Evolutionary conservation across 2,113 vertebrate species (phyloP).

Genomic region (Petrocephalus zakoni): DNA sequence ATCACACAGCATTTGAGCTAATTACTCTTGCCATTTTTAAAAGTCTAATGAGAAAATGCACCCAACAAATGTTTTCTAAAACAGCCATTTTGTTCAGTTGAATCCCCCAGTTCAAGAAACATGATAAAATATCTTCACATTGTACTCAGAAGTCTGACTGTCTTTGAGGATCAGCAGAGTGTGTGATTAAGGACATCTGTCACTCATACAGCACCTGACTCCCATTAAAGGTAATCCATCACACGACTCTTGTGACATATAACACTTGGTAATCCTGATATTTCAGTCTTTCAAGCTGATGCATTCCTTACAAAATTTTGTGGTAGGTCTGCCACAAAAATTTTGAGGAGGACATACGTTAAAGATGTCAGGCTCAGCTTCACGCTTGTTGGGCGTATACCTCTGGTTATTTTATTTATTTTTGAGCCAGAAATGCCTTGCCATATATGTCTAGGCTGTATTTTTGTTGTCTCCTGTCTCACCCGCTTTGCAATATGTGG

Average conservation of each 20-base stretch:
- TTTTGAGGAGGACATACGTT: not conserved
- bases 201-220: not conserved
- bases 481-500: not conserved
- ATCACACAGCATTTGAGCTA: not conserved
- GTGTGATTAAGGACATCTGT: not conserved
- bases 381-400: not conserved
- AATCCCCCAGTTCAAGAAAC: not conserved
- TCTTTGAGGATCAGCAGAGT: not conserved
- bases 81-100: not conserved
- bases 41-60: constrained; percentile 2
- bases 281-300: not conserved
- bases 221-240: not conserved
- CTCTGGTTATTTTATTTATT: not conserved
- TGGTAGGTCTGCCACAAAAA: not conserved
- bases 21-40: not conserved
- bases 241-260: not conserved
- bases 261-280: not conserved
- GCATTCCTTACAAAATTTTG: not conserved
- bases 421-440: not conserved
- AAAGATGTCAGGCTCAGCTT: not conserved
- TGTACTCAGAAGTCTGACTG: not conserved
- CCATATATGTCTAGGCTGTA: not conserved
- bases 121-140: not conserved
- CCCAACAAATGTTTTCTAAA: not conserved
- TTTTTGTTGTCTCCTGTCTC: not conserved